Evolutionary conservation across 2,888 invertebrate genomes (phyloP).

Genomic region (Stenolophus ochropezus): DNA sequence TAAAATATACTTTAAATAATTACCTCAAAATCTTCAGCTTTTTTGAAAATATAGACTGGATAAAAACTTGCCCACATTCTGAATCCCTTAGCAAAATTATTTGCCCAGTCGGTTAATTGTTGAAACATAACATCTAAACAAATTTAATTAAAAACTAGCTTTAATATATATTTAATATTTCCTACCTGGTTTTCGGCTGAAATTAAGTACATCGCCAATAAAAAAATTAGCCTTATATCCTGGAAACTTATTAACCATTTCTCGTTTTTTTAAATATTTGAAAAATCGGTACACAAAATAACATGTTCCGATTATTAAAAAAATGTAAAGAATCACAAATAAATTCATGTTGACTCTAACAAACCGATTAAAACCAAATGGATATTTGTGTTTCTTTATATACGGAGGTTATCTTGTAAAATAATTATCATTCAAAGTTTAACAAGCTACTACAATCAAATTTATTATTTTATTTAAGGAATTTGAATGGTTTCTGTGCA

Average conservation of each 20-base stretch:
- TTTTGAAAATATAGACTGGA: conserved; percentile 1
- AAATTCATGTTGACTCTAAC: background rate
- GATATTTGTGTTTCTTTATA: too few relatives aligned
- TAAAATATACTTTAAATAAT: background rate
- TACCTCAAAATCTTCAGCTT: conserved; percentile 50
- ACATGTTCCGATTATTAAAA: background rate
- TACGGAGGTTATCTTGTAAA: too few relatives aligned
- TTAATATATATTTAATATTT: background rate
- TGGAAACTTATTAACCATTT: conserved; percentile 37
- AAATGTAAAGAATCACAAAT: background rate
- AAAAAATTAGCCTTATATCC: conserved; percentile 14
- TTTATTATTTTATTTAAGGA: too few relatives aligned
- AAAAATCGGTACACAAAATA: background rate
- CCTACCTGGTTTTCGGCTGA: conserved; percentile 9
- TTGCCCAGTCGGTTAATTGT: background rate
- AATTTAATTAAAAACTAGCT: too few relatives aligned
- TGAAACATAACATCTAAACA: conserved; percentile 37
- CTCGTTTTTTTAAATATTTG: background rate
- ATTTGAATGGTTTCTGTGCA: too few relatives aligned
- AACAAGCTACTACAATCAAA: too few relatives aligned
- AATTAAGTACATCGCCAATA: conserved; percentile 7
- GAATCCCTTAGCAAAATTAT: conserved; percentile 25
- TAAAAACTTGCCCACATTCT: background rate
- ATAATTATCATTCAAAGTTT: too few relatives aligned
- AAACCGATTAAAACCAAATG: too few relatives aligned